Conservation (phyloP, 2,113 vertebrate genomes). For the Epinephelus lanceolatus region DNA sequence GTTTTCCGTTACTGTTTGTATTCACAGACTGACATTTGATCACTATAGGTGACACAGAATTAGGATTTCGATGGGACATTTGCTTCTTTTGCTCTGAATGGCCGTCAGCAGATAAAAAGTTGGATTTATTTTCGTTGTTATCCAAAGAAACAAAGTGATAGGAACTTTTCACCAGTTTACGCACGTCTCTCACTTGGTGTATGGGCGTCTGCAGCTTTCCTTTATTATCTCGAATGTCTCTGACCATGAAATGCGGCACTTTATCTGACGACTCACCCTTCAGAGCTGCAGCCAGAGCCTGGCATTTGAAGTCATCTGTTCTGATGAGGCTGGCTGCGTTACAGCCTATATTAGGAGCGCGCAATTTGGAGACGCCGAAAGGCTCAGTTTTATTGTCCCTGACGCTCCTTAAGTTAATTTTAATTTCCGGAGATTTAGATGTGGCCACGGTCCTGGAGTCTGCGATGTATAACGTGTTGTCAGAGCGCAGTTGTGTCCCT, state of each 20-base stretch:
- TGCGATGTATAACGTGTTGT: slow-evolving; percentile 63
- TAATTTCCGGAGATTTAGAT: slow-evolving; percentile 91
- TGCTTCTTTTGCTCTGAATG: slow-evolving; percentile 85
- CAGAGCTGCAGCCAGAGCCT: slow-evolving; percentile 70
- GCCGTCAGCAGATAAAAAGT: slow-evolving; percentile 76
- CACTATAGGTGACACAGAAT: slow-evolving; percentile 91
- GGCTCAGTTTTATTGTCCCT: slow-evolving; percentile 82
- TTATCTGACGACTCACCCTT: slow-evolving; percentile 89
- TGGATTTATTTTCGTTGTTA: slow-evolving; percentile 82
- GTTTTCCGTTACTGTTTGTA: slow-evolving; percentile 79
- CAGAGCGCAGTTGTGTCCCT: slow-evolving; percentile 44
- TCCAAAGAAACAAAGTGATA: slow-evolving; percentile 91
- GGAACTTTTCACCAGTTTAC: slow-evolving; percentile 94
- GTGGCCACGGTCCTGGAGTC: slow-evolving; percentile 60
- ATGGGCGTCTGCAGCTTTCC: slow-evolving; percentile 89
- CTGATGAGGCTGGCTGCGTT: slow-evolving; percentile 65
- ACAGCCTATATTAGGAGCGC: slow-evolving; percentile 85
- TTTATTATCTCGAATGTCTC: slow-evolving; percentile 92
- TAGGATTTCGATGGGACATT: slow-evolving; percentile 57
- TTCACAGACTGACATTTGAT: slow-evolving; percentile 94
- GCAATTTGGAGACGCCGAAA: slow-evolving; percentile 89
- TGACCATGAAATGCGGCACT: slow-evolving; percentile 93
- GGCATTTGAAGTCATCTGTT: slow-evolving; percentile 82
- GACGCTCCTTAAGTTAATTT: slow-evolving; percentile 90
- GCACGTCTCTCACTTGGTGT: slow-evolving; percentile 95